These are phyloP conservation scores for Dascyllus trimaculatus DNA, from an alignment of 2,113 vertebrate genomes.

Conservation along the genomic window DNA sequence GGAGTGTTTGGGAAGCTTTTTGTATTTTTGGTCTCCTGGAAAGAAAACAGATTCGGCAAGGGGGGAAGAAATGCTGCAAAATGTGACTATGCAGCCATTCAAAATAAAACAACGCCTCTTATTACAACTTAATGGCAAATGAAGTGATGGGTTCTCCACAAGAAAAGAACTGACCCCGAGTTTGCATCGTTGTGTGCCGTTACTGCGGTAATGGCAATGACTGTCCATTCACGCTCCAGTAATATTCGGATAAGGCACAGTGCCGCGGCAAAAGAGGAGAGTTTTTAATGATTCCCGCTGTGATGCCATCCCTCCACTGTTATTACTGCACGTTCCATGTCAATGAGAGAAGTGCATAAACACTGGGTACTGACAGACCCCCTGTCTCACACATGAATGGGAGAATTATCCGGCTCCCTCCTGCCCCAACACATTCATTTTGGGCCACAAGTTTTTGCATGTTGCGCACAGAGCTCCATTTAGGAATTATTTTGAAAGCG, in stretches of 20 bases:
- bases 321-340: constrained; percentile 79
- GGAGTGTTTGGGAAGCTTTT: constrained; percentile 54
- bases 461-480: constrained; percentile 5
- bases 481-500: constrained; percentile 10
- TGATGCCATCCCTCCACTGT: constrained; percentile 75
- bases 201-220: constrained; percentile 5
- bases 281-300: constrained; percentile 75
- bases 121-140: constrained; percentile 39
- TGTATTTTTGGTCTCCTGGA: constrained; percentile 20
- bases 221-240: constrained; percentile 59
- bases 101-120: constrained; percentile 44
- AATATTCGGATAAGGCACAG: constrained; percentile 67
- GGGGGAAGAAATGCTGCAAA: constrained; percentile 10
- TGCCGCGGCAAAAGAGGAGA: constrained; percentile 54
- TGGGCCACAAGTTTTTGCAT: constrained; percentile 44
- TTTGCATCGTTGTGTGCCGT: constrained; percentile 1
- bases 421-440: constrained; percentile 38
- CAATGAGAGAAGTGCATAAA: constrained; percentile 76
- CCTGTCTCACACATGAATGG: constrained; percentile 65
- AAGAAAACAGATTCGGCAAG: constrained; percentile 25
- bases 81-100: not conserved
- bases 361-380: constrained; percentile 75
- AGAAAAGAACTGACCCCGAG: not conserved
- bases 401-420: constrained; percentile 62
- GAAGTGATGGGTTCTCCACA: constrained; percentile 10